phyloP scores from a whole-genome alignment of 37 sponge, comb jelly and placozoan species.

The Halichondria panicea region DNA sequence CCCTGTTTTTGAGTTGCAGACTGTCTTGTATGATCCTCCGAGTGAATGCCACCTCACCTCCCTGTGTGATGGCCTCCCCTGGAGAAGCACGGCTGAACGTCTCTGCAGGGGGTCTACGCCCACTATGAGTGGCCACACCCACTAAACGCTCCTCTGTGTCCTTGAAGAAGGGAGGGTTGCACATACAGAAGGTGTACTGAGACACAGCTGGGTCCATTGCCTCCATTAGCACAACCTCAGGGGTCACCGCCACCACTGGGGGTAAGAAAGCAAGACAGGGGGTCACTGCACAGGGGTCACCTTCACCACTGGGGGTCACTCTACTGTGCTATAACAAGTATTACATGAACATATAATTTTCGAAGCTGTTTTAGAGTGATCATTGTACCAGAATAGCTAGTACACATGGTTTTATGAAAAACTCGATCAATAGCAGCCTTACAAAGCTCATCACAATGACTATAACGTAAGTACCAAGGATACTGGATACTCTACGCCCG shows the following conservation, averaged over 20 bases:
- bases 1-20: slow-evolving; percentile 38
- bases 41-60: slow-evolving; percentile 96
- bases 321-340: too few species aligned
- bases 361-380: too few species aligned
- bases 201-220: slow-evolving; percentile 25
- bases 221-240: slow-evolving; percentile 14
- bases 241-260: slow-evolving; percentile 44
- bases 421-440: too few species aligned
- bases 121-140: not conserved
- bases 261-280: not conserved
- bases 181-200: slow-evolving; percentile 91
- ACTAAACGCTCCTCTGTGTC: slow-evolving; percentile 19
- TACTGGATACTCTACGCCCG: too few species aligned
- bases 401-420: too few species aligned
- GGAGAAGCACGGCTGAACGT: slow-evolving; percentile 47
- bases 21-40: slow-evolving; percentile 85
- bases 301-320: too few species aligned
- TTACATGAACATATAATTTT: too few species aligned
- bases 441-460: too few species aligned
- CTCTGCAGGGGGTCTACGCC: slow-evolving; percentile 30
- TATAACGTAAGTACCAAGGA: too few species aligned
- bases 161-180: slow-evolving; percentile 98
- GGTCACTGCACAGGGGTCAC: too few species aligned
- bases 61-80: slow-evolving; percentile 72
- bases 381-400: too few species aligned